These are phyloP conservation scores for Acyrthosiphon pisum DNA, from an alignment of 1,140 invertebrate genomes.

Conservation along the genomic window DNA sequence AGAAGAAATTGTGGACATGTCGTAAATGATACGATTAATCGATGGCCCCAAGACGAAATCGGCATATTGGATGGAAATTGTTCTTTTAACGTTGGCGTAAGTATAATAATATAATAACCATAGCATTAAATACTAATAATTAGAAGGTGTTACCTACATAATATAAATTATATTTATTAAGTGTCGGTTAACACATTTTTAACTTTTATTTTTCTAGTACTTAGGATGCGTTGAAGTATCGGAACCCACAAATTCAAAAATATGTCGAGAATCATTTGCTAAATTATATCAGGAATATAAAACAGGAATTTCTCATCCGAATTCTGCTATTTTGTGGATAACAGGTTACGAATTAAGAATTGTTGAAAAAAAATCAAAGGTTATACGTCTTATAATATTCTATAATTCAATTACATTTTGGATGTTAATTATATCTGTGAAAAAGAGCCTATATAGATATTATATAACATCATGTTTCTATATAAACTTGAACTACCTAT, in stretches of 20 bases:
- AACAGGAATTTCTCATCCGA: not conserved
- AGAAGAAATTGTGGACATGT: not conserved
- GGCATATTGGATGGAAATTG: constrained; percentile 4
- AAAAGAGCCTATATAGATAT: too few relatives aligned
- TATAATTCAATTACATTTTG: not conserved
- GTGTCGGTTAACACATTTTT: not conserved
- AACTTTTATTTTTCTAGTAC: constrained; percentile 29
- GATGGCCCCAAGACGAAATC: constrained; percentile 10
- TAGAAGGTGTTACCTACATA: not conserved
- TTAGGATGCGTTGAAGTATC: constrained; percentile 35
- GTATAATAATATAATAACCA: not conserved
- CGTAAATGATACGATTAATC: not conserved
- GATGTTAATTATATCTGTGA: not conserved
- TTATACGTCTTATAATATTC: too few relatives aligned
- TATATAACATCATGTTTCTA: too few relatives aligned
- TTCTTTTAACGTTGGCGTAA: constrained; percentile 33
- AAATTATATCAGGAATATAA: constrained; percentile 11
- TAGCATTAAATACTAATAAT: not conserved
- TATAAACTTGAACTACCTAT: too few relatives aligned
- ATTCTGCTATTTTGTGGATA: constrained; percentile 2
- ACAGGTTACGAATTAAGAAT: constrained; percentile 42
- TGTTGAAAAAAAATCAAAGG: constrained; percentile 32
- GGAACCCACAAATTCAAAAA: constrained; percentile 14
- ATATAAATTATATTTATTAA: not conserved
- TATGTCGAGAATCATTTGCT: not conserved